Evolutionary conservation across 2,797 vertebrate species (phyloP).

Genomic region (Propithecus deckenii): DNA sequence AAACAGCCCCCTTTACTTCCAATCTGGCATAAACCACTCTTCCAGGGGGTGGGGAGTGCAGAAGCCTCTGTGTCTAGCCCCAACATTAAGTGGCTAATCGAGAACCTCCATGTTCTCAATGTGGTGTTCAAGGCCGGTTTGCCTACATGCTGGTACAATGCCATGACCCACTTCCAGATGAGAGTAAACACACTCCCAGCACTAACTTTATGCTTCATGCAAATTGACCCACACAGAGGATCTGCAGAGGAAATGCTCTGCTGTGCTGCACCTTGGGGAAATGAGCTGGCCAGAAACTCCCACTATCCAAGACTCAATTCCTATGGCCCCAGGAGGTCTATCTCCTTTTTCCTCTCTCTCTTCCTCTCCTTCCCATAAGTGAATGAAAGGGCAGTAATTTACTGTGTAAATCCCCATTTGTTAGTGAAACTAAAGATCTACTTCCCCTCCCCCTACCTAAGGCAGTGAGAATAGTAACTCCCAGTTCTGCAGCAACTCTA

Average conservation of each 20-base stretch:
- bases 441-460: neutral
- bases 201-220: neutral
- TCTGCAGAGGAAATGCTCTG: neutral
- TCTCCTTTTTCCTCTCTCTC: neutral
- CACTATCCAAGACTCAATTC: constrained; percentile 24
- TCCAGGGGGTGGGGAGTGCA: neutral
- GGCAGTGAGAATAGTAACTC: neutral
- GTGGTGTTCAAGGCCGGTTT: neutral
- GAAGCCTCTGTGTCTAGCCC: neutral
- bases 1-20: constrained; percentile 48
- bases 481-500: too few species aligned
- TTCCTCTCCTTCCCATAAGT: neutral
- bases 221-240: neutral
- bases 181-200: neutral
- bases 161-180: neutral
- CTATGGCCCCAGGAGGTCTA: neutral
- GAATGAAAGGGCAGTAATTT: neutral
- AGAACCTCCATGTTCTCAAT: neutral
- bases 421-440: neutral
- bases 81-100: neutral
- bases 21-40: constrained; percentile 4
- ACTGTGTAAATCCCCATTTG: neutral
- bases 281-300: neutral
- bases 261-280: neutral
- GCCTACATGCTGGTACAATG: neutral